These are phyloP conservation scores for Aplochiton taeniatus DNA, from an alignment of 2,797 vertebrate genomes.

Conservation along the genomic window DNA sequence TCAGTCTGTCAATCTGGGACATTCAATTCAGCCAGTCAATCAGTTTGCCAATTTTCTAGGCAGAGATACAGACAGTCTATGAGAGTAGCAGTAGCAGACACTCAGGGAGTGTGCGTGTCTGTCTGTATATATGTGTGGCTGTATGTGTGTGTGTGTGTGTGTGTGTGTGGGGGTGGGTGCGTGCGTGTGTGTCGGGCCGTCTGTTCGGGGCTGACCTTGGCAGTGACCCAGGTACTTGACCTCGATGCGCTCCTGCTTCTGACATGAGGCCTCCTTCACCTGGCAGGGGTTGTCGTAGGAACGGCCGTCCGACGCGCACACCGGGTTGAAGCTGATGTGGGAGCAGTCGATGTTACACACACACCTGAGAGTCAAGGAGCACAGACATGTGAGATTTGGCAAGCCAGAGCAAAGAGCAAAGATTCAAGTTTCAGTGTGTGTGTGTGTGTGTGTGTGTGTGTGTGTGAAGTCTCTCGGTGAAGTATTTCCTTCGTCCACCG, in stretches of 20 bases:
- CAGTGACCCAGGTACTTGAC: conserved; percentile 98
- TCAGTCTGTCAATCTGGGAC: background rate
- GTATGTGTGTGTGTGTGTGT: background rate
- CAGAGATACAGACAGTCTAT: too few species aligned
- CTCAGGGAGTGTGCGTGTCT: too few species aligned
- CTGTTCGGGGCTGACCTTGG: conserved; percentile 83
- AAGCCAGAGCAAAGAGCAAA: background rate
- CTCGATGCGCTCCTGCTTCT: conserved; percentile 99
- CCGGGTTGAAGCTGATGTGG: conserved; percentile 98
- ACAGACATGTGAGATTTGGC: background rate
- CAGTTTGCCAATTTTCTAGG: too few species aligned
- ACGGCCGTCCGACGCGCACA: conserved; percentile 97
- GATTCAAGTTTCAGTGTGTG: background rate
- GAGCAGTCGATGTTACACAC: conserved; percentile 99
- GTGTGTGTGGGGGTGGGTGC: conserved; percentile 7
- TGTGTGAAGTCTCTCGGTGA: background rate
- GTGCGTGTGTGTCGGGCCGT: background rate
- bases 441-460: conserved; percentile 11
- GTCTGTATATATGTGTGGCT: too few species aligned
- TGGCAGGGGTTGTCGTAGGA: conserved; percentile 99
- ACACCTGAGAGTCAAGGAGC: conserved; percentile 79
- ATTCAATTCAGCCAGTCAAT: too few species aligned
- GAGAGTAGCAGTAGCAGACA: too few species aligned
- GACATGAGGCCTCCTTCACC: conserved; percentile 99
- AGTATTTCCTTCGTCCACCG: too few species aligned